Evolutionary conservation across 1,140 invertebrate species (phyloP).

Genomic region (Aphelenchoides avenae): DNA sequence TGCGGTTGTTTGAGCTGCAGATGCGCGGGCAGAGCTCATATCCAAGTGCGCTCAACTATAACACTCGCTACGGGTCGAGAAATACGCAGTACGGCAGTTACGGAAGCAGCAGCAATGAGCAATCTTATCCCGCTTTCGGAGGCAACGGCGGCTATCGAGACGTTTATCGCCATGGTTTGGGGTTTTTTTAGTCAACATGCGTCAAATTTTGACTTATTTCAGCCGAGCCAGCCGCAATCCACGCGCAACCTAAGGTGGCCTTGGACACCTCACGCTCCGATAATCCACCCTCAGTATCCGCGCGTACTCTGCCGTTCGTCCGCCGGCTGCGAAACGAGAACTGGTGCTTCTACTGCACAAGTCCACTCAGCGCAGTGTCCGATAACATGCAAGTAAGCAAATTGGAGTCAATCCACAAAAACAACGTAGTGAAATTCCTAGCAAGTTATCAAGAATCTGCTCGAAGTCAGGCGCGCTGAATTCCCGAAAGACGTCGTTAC

Average conservation of each 20-base stretch:
- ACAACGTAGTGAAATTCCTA: constrained; percentile 4
- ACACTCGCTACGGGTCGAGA: neutral
- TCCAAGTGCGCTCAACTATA: neutral
- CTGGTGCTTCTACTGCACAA: too few relatives aligned
- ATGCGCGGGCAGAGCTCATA: constrained; percentile 23
- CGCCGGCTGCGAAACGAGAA: too few relatives aligned
- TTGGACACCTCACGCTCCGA: too few relatives aligned
- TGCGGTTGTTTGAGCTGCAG: constrained; percentile 31
- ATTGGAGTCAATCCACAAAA: too few relatives aligned
- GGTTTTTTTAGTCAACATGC: constrained; percentile 20
- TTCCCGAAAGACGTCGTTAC: constrained; percentile 36
- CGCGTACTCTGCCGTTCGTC: too few relatives aligned
- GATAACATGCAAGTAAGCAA: too few relatives aligned
- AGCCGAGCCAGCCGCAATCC: too few relatives aligned
- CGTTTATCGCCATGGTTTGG: constrained; percentile 16
- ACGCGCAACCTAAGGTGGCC: too few relatives aligned
- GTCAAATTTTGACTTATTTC: too few relatives aligned
- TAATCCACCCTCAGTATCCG: too few relatives aligned
- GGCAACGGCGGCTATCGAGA: constrained; percentile 12
- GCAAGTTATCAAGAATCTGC: constrained; percentile 27
- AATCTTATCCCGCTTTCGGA: neutral
- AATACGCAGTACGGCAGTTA: neutral
- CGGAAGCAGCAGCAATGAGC: neutral
- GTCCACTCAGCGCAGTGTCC: too few relatives aligned
- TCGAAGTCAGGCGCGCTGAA: constrained; percentile 31